Evolutionary conservation across 2,888 invertebrate species (phyloP).

Genomic region (Melipona beecheii): DNA sequence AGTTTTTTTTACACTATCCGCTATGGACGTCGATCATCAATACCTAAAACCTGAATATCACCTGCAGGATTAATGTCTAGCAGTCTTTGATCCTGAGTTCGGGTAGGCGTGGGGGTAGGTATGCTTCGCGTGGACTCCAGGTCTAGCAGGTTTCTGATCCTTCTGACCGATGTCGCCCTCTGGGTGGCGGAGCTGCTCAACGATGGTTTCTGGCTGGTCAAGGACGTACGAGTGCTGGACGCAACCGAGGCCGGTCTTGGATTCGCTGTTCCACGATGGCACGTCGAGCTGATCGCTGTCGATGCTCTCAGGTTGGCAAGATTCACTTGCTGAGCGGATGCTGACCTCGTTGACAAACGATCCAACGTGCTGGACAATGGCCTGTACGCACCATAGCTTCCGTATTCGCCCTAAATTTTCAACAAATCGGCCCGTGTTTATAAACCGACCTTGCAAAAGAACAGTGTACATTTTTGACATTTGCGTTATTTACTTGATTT

Average conservation of each 20-base stretch:
- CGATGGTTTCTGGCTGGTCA: constrained; percentile 78
- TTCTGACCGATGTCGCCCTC: constrained; percentile 88
- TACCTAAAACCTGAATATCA: constrained; percentile 75
- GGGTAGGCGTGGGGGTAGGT: constrained; percentile 91
- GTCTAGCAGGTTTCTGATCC: constrained; percentile 93
- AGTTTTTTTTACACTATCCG: not conserved
- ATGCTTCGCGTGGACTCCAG: constrained; percentile 87
- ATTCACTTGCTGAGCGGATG: constrained; percentile 87
- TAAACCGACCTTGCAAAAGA: not conserved
- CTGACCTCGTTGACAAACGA: constrained; percentile 87
- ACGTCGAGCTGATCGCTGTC: constrained; percentile 82
- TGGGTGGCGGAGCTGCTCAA: constrained; percentile 74
- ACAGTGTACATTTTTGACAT: not conserved
- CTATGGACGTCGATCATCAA: not conserved
- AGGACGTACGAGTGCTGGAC: constrained; percentile 78
- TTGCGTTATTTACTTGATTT: constrained; percentile 88
- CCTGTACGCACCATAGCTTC: constrained; percentile 87
- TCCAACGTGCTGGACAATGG: constrained; percentile 89
- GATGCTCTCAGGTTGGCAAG: constrained; percentile 82
- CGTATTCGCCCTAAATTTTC: constrained; percentile 77
- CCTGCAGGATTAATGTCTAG: constrained; percentile 96
- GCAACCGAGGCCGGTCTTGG: constrained; percentile 81
- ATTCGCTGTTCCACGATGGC: constrained; percentile 78
- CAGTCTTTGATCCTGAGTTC: constrained; percentile 88
- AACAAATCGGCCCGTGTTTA: not conserved